Conservation (phyloP, 2,113 vertebrate species). For the Anarrhichthys ocellatus region DNA sequence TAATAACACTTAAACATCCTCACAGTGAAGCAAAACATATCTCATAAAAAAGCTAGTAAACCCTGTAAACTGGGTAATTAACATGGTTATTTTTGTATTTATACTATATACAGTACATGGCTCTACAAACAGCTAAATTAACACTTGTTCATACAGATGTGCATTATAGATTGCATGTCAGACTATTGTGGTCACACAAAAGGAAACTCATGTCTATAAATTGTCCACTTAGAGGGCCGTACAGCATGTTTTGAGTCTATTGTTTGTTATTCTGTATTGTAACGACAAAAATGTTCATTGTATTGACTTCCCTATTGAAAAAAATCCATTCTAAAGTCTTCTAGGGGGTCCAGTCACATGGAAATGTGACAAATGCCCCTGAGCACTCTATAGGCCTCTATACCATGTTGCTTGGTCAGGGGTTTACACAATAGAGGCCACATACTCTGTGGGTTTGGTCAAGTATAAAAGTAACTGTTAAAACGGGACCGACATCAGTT, state of each 20-base stretch:
- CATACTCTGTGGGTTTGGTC: conserved; percentile 65
- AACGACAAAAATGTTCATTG: conserved; percentile 49
- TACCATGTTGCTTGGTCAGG: conserved; percentile 76
- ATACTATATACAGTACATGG: not conserved
- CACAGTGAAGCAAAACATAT: not conserved
- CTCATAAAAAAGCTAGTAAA: not conserved
- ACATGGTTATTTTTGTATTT: not conserved
- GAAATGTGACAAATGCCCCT: conserved; percentile 60
- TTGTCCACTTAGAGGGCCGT: conserved; percentile 12
- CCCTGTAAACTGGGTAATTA: not conserved
- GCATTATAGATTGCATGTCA: conserved; percentile 2
- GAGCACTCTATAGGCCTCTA: conserved; percentile 70
- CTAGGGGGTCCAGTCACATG: conserved; percentile 67
- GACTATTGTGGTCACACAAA: conserved; percentile 21
- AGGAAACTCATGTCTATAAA: conserved; percentile 9
- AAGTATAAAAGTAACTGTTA: conserved; percentile 78
- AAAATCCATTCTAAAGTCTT: conserved; percentile 72
- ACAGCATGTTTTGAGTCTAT: conserved; percentile 35
- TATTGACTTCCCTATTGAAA: conserved; percentile 54
- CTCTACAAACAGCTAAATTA: not conserved
- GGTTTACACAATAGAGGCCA: conserved; percentile 69
- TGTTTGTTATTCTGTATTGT: conserved; percentile 51
- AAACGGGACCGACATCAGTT: conserved; percentile 59
- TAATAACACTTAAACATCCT: not conserved
- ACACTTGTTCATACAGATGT: conserved; percentile 10